phyloP scores from a whole-genome alignment of 1,140 invertebrate genomes.

The Lasioglossum baleicum region DNA sequence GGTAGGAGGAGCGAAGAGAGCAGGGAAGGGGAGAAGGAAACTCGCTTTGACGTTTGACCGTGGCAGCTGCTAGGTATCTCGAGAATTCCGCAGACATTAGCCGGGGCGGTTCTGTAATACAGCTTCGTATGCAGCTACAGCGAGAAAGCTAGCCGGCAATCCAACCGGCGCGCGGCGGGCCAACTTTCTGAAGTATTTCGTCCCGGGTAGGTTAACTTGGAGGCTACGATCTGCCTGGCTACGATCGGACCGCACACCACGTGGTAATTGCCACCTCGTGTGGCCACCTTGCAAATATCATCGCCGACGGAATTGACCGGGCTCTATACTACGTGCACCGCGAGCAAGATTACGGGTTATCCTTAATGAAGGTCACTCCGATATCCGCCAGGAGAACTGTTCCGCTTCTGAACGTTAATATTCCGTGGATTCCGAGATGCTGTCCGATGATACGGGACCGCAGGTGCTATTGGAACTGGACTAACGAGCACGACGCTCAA shows the following conservation, averaged over 20 bases:
- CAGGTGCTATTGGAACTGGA: too few species aligned
- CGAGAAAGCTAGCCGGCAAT: slow-evolving; percentile 27
- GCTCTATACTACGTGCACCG: not conserved
- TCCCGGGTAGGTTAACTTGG: slow-evolving; percentile 20
- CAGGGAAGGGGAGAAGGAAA: slow-evolving; percentile 4
- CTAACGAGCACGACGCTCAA: too few species aligned
- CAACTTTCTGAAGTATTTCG: slow-evolving; percentile 44
- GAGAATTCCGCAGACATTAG: slow-evolving; percentile 50
- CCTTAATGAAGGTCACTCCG: slow-evolving; percentile 27
- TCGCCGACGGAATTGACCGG: slow-evolving; percentile 7
- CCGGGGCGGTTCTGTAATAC: slow-evolving; percentile 25
- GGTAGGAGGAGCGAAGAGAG: not conserved
- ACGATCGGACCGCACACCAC: slow-evolving; percentile 29
- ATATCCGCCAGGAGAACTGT: not conserved
- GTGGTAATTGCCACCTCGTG: slow-evolving; percentile 46
- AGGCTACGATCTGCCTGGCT: not conserved
- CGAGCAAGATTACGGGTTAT: slow-evolving; percentile 24
- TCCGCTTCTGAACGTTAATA: not conserved
- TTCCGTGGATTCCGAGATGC: not conserved
- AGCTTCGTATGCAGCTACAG: slow-evolving; percentile 33
- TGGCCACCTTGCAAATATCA: slow-evolving; percentile 40
- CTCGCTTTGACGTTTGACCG: slow-evolving; percentile 56
- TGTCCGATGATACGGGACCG: not conserved
- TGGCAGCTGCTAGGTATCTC: slow-evolving; percentile 47
- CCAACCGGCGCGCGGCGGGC: not conserved